These are phyloP conservation scores for Staurois parvus DNA, from an alignment of 2,797 vertebrate species.

Conservation along the genomic window DNA sequence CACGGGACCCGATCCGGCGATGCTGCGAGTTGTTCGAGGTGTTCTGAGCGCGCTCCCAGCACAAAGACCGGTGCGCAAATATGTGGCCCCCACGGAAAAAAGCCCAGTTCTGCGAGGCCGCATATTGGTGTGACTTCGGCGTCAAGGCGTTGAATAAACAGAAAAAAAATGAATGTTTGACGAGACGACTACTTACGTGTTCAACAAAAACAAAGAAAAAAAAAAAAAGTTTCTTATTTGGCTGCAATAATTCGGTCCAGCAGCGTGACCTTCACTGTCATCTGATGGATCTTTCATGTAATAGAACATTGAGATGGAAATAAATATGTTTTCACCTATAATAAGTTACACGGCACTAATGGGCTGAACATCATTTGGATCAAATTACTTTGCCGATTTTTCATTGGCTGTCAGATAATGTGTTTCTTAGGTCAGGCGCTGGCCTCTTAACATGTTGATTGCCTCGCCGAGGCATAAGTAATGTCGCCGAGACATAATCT, in stretches of 20 bases:
- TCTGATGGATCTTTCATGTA: constrained; percentile 47
- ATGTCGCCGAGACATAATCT: constrained; percentile 48
- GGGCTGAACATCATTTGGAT: constrained; percentile 59
- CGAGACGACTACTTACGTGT: constrained; percentile 10
- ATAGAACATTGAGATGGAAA: constrained; percentile 59
- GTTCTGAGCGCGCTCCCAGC: no score
- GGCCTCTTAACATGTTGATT: constrained; percentile 59
- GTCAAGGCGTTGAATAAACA: no score
- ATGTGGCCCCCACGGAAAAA: no score
- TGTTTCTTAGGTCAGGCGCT: constrained; percentile 57
- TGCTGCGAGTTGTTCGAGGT: no score
- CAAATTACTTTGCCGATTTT: constrained; percentile 58
- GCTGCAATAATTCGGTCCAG: constrained; percentile 30
- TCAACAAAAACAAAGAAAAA: constrained; percentile 1
- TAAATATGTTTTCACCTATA: constrained; percentile 62
- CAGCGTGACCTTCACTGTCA: constrained; percentile 49
- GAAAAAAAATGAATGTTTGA: not conserved
- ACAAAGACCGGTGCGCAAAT: no score
- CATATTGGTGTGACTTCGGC: no score
- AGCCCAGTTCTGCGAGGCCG: no score
- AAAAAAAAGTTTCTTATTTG: constrained; percentile 33
- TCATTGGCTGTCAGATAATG: constrained; percentile 62
- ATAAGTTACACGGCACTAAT: constrained; percentile 59
- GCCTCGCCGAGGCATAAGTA: constrained; percentile 55
- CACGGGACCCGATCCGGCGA: no score